Evolutionary conservation across 2,797 vertebrate genomes (phyloP).

Genomic region (Acestrorhynchus altus): DNA sequence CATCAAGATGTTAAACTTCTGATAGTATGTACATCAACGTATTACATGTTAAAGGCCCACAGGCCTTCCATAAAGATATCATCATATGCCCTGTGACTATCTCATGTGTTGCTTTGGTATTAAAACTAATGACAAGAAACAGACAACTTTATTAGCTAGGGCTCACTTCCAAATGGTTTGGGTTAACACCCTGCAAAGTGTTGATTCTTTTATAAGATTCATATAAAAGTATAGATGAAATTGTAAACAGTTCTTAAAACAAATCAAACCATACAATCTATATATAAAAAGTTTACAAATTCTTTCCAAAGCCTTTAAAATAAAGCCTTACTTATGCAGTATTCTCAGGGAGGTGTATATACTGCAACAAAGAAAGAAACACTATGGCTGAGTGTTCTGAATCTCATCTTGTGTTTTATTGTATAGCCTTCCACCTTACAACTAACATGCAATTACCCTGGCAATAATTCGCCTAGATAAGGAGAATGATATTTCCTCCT

Average conservation of each 20-base stretch:
- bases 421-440: slow-evolving; percentile 71
- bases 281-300: slow-evolving; percentile 36
- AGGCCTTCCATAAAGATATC: too few relatives aligned
- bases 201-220: too few relatives aligned
- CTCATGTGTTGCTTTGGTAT: too few relatives aligned
- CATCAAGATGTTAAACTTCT: too few relatives aligned
- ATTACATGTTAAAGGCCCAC: too few relatives aligned
- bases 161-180: not conserved
- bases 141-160: too few relatives aligned
- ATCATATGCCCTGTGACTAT: too few relatives aligned
- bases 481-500: slow-evolving; percentile 63
- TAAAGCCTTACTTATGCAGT: not conserved
- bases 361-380: slow-evolving; percentile 70
- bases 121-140: too few relatives aligned
- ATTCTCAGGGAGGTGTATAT: slow-evolving; percentile 17
- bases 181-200: too few relatives aligned
- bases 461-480: slow-evolving; percentile 74
- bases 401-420: slow-evolving; percentile 79
- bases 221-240: not conserved
- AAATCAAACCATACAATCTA: not conserved
- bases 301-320: slow-evolving; percentile 17
- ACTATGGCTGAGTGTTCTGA: slow-evolving; percentile 74
- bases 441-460: slow-evolving; percentile 73
- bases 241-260: not conserved
- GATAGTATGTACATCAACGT: too few relatives aligned